phyloP scores from a whole-genome alignment of 1,140 invertebrate species.

The Cotesia vestalis region DNA sequence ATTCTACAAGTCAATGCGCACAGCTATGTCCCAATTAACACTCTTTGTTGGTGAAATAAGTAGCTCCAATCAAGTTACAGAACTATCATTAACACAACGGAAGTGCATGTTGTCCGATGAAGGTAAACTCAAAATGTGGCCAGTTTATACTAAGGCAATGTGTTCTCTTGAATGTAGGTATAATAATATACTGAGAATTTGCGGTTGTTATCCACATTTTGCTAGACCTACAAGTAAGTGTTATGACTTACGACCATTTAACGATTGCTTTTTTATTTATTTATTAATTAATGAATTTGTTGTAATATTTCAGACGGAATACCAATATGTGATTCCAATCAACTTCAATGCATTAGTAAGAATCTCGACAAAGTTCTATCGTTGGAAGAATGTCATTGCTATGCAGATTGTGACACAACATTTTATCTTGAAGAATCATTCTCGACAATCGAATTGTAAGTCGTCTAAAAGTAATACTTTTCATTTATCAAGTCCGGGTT shows the following conservation, averaged over 20 bases:
- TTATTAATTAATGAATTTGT: not conserved
- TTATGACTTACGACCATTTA: not conserved
- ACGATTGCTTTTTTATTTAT: conserved; percentile 6
- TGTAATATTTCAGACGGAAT: conserved; percentile 28
- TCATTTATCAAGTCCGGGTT: no score
- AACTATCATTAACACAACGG: conserved; percentile 36
- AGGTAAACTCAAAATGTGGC: conserved; percentile 39
- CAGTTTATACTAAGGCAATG: conserved; percentile 42
- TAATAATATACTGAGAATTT: conserved; percentile 36
- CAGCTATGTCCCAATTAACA: not conserved
- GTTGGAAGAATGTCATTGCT: conserved; percentile 19
- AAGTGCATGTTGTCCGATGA: conserved; percentile 40
- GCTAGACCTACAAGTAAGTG: conserved; percentile 40
- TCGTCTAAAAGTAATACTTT: not conserved
- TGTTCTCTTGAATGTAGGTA: conserved; percentile 45
- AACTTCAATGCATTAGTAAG: conserved; percentile 29
- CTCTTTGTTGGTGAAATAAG: conserved; percentile 28
- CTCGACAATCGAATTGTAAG: conserved; percentile 14
- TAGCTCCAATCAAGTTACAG: conserved; percentile 3
- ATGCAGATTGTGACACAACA: conserved; percentile 29
- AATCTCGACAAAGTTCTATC: conserved; percentile 14
- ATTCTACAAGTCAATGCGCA: not conserved
- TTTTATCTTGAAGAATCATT: conserved; percentile 7
- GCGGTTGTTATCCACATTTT: conserved; percentile 48
- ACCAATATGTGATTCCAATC: conserved; percentile 27